These are phyloP conservation scores for Drosophila bipectinata DNA, from an alignment of 1,140 invertebrate genomes.

Conservation along the genomic window DNA sequence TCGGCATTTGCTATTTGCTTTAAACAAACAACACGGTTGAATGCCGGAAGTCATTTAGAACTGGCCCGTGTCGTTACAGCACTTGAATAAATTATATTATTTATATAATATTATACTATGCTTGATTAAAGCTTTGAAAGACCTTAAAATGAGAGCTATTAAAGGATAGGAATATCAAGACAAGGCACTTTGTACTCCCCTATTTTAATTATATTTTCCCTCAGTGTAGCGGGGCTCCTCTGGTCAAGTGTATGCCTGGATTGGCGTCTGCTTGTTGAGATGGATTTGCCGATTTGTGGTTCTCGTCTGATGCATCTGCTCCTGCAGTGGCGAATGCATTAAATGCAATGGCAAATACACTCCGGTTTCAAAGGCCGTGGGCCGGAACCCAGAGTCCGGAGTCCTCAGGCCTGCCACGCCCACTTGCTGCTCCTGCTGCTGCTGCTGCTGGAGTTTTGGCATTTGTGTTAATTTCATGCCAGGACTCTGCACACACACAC, in stretches of 20 bases:
- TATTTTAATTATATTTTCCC: neutral
- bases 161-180: too few relatives aligned
- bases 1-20: conserved; percentile 49
- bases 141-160: too few relatives aligned
- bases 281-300: conserved; percentile 80
- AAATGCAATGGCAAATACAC: conserved; percentile 70
- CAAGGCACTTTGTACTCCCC: neutral
- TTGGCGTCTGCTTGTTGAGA: conserved; percentile 62
- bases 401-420: conserved; percentile 53
- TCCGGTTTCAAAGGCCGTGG: conserved; percentile 9
- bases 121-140: too few relatives aligned
- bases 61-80: conserved; percentile 6
- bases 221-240: neutral
- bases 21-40: conserved; percentile 67
- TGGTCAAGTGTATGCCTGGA: conserved; percentile 5
- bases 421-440: conserved; percentile 49
- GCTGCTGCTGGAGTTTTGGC: conserved; percentile 69
- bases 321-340: conserved; percentile 68
- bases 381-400: conserved; percentile 4
- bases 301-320: conserved; percentile 28
- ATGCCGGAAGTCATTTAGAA: conserved; percentile 72
- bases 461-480: conserved; percentile 82
- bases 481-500: conserved; percentile 29
- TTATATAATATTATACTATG: too few relatives aligned
- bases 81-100: conserved; percentile 2